Evolutionary conservation across 2,797 vertebrate genomes (phyloP), one percentile per base, ranked within the genome.

Genomic region (Erpetoichthys calabaricus): DNA sequence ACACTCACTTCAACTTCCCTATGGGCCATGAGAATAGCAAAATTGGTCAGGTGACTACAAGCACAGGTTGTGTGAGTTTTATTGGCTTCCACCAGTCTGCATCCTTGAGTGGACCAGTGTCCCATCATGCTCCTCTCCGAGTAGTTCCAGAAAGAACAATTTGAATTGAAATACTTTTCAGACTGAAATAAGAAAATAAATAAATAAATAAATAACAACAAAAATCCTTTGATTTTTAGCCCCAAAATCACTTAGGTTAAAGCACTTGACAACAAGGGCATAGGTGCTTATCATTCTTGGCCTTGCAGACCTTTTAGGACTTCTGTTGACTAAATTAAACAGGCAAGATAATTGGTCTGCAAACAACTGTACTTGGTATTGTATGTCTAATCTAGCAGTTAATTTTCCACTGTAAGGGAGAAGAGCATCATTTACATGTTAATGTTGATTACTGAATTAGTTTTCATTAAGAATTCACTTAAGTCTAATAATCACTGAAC

Each of bases 101-200:
- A 99, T 78, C 96, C 94, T 79, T 98, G 93, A 60, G 94, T 99
- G 74, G 96, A 99, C 94, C 96, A 99, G 78, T 94, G 91, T 65
- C 96, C 96, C 91, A 94, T 99, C 96, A 99, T 99, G 56, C 91
- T 98, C 74, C 96, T 90, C 75, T 99, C 96, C 1, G 96, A 99
- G 82, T 99, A 99, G 83, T 98, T 99, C 96, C 96, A 99, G 83
- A 99, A 99, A 70, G 96, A 99, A 75, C 96, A 99, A 82, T 98
- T 99, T 80, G 96, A 89, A 82, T 99, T 97, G 86, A 94, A 97
- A 80, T 97, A 99, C 87, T 91, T 90, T 72, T 97, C 88, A 77
- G 91, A 88, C 96, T 99, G 77, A 69, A 75, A 81, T 65, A 83
- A 3, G 9, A 7, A 42, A 49, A 47, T 46, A 10, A 42, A 6